phyloP scores from a whole-genome alignment of 2,888 invertebrate species.

The Disparrhopalites patrizii region DNA sequence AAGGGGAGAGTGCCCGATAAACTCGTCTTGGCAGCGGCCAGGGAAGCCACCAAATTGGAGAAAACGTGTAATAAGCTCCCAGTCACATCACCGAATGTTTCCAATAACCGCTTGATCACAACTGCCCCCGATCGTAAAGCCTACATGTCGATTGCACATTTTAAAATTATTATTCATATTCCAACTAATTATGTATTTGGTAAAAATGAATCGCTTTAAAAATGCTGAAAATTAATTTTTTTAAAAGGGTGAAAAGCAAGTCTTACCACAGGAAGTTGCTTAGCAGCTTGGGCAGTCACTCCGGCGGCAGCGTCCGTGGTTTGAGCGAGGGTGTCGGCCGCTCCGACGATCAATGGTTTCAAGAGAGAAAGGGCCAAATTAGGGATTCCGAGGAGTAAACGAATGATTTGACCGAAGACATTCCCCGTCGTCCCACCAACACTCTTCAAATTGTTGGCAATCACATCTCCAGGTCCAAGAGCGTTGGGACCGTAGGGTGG shows the following conservation, averaged over 20 bases:
- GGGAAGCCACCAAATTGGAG: conserved; percentile 47
- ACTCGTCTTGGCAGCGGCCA: conserved; percentile 49
- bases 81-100: conserved; percentile 48
- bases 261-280: conserved; percentile 48
- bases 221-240: not conserved
- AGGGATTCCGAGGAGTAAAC: conserved; percentile 47
- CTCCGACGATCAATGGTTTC: conserved; percentile 48
- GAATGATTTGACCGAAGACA: conserved; percentile 48
- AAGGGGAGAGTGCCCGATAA: conserved; percentile 48
- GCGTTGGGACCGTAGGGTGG: conserved; percentile 49
- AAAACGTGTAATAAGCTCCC: conserved; percentile 48
- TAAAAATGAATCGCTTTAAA: too few relatives aligned
- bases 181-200: too few relatives aligned
- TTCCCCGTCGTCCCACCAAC: conserved; percentile 49
- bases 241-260: not conserved
- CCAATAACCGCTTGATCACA: conserved; percentile 47
- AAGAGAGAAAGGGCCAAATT: conserved; percentile 47
- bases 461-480: conserved; percentile 49
- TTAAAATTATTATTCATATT: too few relatives aligned
- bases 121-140: conserved; percentile 48
- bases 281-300: conserved; percentile 48
- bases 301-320: conserved; percentile 49
- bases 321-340: conserved; percentile 48
- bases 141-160: conserved; percentile 24
- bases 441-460: conserved; percentile 48